Base-by-base conservation (phyloP, 2,113 vertebrate genomes). In the Cebidichthys violaceus region DNA sequence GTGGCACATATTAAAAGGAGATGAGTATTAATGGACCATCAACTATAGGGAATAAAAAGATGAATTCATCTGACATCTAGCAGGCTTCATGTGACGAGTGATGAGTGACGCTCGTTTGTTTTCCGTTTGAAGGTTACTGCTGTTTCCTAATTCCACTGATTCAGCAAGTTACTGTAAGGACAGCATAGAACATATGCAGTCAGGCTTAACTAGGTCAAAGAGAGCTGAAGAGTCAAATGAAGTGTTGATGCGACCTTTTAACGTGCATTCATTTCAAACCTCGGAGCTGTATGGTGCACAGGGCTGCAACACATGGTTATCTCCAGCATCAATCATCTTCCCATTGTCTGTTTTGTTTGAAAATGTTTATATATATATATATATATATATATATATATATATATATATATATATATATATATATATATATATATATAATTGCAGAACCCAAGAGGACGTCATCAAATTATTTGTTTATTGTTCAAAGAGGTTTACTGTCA, bases 11-110 rank as follows among this genome's bases (percentile, higher is more conserved):
- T 47, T 45, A 8, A 50, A 50, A 7, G 35, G 31, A 31, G 33
- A 64, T 17, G 20, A 4, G 13, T 33, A 45, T 59, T 62, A 9
- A 47, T 24, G 24, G 17, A 47, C 4, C 75, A 70, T 43, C 24
- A 77, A 47, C 67, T 39, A 3, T 33, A 68, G 57, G 33, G 64
- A 35, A 76, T 45, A 65, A 57, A 22, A 64, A 66, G 71, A 83
- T 79, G 1, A 71, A 69, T 70, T 45, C 35, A 67, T 73, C 64
- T 71, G 65, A 33, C 66, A 39, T 80, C 10, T n/a, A n/a, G 2
- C 31, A 33, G 31, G 45, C 9, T 22, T 52, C 2, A 57, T n/a
- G 41, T 39, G 45, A 64, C 18, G 45, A 31, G 1, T 70, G 31
- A 79, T 4, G 68, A 45, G 13, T 60, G 41, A 54, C 5, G 1